Percentiles rank a stretch among this genome's conserved stretches.
Evolutionary conservation across 2,113 vertebrate species (phyloP).

Genomic region (Nyctereutes procyonoides): DNA sequence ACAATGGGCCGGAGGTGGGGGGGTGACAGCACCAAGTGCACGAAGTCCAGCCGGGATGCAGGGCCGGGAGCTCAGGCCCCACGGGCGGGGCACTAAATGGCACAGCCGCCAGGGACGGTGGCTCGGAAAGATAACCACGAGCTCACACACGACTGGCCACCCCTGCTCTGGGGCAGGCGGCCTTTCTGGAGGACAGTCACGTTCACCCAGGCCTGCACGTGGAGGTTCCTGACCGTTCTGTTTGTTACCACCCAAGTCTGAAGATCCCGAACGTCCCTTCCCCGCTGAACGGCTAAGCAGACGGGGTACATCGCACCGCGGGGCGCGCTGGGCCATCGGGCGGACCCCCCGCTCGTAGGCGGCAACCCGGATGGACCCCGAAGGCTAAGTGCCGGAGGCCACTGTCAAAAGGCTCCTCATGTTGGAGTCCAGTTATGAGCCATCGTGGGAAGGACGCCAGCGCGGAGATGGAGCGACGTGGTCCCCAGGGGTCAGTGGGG

Average conservation of each 20-base stretch:
- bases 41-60: fast-evolving
- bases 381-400: fast-evolving
- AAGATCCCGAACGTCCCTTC: no score
- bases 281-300: fast-evolving
- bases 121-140: no score
- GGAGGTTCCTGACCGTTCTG: not conserved
- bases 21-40: fast-evolving
- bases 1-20: fast-evolving
- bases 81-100: fast-evolving
- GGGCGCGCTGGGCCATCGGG: fast-evolving
- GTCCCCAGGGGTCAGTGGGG: fast-evolving
- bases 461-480: fast-evolving
- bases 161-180: no score
- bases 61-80: fast-evolving
- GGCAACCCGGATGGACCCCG: fast-evolving
- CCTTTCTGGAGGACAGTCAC: not conserved
- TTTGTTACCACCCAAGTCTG: fast-evolving
- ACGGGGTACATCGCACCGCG: fast-evolving
- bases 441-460: not conserved
- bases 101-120: fast-evolving
- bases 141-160: no score
- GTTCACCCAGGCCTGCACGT: fast-evolving
- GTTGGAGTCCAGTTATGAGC: fast-evolving
- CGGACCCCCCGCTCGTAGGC: fast-evolving
- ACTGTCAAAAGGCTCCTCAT: fast-evolving